Conservation (phyloP, 2,113 vertebrate genomes). For the Gulo gulo region DNA sequence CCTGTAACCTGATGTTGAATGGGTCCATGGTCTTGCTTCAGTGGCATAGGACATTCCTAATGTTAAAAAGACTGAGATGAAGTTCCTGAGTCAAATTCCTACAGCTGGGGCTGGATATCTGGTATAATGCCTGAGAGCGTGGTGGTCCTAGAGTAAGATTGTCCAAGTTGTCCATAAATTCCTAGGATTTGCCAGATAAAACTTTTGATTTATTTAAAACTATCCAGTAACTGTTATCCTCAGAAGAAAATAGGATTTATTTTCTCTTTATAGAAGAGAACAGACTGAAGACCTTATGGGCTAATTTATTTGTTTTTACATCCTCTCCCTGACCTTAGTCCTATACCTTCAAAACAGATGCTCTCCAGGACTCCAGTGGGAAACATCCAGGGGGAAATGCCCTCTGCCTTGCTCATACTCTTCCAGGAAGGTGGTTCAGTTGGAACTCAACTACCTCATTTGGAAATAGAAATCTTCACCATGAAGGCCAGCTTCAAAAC, state of each 20-base stretch:
- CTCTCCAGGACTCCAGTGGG: neutral
- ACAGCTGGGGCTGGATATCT: neutral
- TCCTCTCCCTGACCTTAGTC: neutral
- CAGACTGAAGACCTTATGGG: neutral
- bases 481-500: neutral
- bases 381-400: neutral
- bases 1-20: neutral
- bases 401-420: neutral
- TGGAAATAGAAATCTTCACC: conserved; percentile 17
- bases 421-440: neutral
- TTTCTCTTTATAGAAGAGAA: neutral
- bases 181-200: neutral
- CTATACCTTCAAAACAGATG: neutral
- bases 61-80: neutral
- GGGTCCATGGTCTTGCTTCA: neutral
- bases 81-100: conserved; percentile 9
- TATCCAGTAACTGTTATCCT: conserved; percentile 14
- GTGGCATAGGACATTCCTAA: neutral
- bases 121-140: neutral
- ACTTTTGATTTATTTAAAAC: conserved; percentile 29
- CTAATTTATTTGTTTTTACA: neutral
- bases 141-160: neutral
- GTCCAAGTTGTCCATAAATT: neutral
- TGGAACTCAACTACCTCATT: neutral
- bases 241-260: neutral